Evolutionary conservation across 2,797 vertebrate species (phyloP).

Genomic region (Eulemur mongoz): DNA sequence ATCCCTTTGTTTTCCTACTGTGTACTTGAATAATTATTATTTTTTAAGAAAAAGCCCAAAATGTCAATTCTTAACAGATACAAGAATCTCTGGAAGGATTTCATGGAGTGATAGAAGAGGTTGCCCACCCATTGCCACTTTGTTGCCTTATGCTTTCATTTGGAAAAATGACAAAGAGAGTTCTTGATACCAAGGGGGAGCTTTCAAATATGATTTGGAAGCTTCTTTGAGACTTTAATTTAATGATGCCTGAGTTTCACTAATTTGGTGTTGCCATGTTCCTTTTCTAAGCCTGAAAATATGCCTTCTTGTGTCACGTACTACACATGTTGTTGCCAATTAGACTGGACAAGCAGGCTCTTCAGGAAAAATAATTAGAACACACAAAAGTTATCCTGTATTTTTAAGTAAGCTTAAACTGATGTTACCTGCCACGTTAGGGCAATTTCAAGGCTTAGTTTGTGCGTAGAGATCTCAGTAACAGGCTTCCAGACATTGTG

Average conservation of each 20-base stretch:
- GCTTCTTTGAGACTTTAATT: neutral
- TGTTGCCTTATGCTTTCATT: neutral
- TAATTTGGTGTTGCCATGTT: neutral
- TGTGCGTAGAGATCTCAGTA: neutral
- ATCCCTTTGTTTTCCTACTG: neutral
- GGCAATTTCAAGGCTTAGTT: neutral
- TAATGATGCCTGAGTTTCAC: neutral
- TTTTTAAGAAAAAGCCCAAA: neutral
- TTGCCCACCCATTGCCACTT: neutral
- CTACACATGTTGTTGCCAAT: neutral
- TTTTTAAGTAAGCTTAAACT: slow-evolving; percentile 27
- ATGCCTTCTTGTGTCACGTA: neutral
- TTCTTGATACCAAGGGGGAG: neutral
- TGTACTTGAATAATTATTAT: neutral
- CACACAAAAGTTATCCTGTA: neutral
- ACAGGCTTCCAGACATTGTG: neutral
- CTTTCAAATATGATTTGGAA: neutral
- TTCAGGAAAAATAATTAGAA: slow-evolving; percentile 21
- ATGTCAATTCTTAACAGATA: neutral
- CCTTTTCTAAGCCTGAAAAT: neutral
- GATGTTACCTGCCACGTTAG: neutral
- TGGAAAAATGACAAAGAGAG: neutral
- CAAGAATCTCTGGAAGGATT: neutral
- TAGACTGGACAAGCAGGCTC: neutral
- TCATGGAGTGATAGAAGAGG: neutral